Evolutionary conservation across 1,140 invertebrate species (phyloP).

Genomic region (Calycopis cecrops): DNA sequence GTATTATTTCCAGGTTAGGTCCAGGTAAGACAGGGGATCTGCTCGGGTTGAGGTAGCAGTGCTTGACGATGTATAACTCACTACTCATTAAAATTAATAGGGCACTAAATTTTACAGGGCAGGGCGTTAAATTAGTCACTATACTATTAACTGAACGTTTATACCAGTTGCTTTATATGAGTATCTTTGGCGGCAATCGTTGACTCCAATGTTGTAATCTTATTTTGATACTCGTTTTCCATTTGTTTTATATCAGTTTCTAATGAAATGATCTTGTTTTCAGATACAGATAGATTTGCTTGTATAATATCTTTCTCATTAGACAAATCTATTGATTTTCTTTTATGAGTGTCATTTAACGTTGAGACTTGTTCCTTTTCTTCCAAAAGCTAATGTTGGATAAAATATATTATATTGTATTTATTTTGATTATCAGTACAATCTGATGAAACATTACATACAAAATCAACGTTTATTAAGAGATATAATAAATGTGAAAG

Average conservation of each 20-base stretch:
- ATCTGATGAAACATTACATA: too few relatives aligned
- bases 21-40: too few relatives aligned
- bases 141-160: constrained; percentile 21
- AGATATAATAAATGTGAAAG: too few relatives aligned
- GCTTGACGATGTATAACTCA: too few relatives aligned
- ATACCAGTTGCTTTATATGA: constrained; percentile 78
- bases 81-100: background rate
- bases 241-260: constrained; percentile 76
- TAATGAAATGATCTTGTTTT: constrained; percentile 76
- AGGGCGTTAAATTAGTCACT: constrained; percentile 17
- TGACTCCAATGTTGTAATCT: constrained; percentile 76
- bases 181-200: constrained; percentile 76
- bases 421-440: too few relatives aligned
- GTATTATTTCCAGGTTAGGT: too few relatives aligned
- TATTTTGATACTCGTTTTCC: constrained; percentile 73
- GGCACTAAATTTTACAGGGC: background rate
- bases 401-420: constrained; percentile 17
- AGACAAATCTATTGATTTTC: constrained; percentile 62
- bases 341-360: constrained; percentile 49
- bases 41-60: too few relatives aligned
- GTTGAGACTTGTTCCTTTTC: constrained; percentile 72
- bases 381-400: constrained; percentile 73
- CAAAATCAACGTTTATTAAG: too few relatives aligned
- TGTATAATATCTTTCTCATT: constrained; percentile 67
- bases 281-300: constrained; percentile 73